Evolutionary conservation across 92 coral and sea anemone species (phyloP).

Genomic region (Ricordea florida): DNA sequence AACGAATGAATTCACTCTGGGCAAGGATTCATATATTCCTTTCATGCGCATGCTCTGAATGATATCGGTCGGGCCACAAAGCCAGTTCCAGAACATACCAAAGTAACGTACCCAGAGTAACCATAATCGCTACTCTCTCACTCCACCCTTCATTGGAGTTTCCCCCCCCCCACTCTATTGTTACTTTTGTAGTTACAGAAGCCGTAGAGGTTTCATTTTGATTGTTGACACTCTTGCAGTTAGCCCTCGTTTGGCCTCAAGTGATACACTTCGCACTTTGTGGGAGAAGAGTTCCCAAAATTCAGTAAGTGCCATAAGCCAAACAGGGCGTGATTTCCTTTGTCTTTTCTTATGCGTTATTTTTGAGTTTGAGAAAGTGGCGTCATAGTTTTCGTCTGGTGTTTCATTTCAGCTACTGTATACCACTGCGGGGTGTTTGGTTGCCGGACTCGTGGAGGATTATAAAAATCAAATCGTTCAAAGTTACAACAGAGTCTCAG

Average conservation of each 20-base stretch:
- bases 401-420: conserved; percentile 84
- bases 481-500: conserved; percentile 83
- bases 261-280: conserved; percentile 40
- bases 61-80: no score
- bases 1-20: no score
- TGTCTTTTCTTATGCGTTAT: not conserved
- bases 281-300: conserved; percentile 61
- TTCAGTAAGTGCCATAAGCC: conserved; percentile 31
- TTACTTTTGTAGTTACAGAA: not conserved
- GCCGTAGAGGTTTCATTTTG: no score
- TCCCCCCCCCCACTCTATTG: no score
- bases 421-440: conserved; percentile 64
- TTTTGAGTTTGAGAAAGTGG: no score
- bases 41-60: no score
- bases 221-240: conserved; percentile 6
- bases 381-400: no score
- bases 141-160: no score
- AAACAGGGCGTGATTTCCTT: not conserved
- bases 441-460: conserved; percentile 67
- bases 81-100: no score
- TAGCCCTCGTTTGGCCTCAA: conserved; percentile 65
- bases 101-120: no score
- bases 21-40: no score
- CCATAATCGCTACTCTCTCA: no score
- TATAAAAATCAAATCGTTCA: conserved; percentile 79